Percentiles rank a stretch among this genome's conserved stretches.
These are phyloP conservation scores for Ifrita kowaldi DNA, from an alignment of 2,113 vertebrate species.

Conservation along the genomic window DNA sequence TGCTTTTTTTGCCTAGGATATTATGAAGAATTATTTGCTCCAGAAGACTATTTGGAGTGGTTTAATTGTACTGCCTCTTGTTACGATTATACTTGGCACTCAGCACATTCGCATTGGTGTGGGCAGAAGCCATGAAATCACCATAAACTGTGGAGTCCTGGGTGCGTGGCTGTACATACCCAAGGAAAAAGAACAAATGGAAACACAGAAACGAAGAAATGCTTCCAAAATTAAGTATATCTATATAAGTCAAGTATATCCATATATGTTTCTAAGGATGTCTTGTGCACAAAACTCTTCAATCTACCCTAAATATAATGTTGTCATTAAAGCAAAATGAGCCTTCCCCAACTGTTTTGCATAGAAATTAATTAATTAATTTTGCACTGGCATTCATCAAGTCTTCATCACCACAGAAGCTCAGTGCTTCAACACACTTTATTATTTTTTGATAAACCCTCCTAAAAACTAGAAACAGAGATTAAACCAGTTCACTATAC, in stretches of 20 bases:
- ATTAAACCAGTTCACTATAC: background rate
- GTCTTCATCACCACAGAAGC: background rate
- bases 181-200: conserved; percentile 53
- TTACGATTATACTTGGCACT: conserved; percentile 77
- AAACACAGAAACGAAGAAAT: conserved; percentile 67
- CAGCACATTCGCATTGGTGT: conserved; percentile 77
- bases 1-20: conserved; percentile 73
- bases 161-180: conserved; percentile 75
- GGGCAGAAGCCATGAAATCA: conserved; percentile 83
- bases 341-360: background rate
- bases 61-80: conserved; percentile 80
- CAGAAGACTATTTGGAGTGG: conserved; percentile 82
- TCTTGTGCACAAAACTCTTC: background rate
- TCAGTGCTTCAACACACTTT: background rate
- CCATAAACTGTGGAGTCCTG: conserved; percentile 65
- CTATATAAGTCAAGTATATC: background rate
- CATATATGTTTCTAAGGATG: background rate
- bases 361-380: background rate
- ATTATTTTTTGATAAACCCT: background rate
- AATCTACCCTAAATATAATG: background rate
- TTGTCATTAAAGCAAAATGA: background rate
- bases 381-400: background rate
- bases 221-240: conserved; percentile 73
- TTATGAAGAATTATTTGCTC: conserved; percentile 82
- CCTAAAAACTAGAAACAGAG: background rate